phyloP scores from a whole-genome alignment of 2,888 invertebrate genomes.

The Gastracanthus pulcherrimus region DNA sequence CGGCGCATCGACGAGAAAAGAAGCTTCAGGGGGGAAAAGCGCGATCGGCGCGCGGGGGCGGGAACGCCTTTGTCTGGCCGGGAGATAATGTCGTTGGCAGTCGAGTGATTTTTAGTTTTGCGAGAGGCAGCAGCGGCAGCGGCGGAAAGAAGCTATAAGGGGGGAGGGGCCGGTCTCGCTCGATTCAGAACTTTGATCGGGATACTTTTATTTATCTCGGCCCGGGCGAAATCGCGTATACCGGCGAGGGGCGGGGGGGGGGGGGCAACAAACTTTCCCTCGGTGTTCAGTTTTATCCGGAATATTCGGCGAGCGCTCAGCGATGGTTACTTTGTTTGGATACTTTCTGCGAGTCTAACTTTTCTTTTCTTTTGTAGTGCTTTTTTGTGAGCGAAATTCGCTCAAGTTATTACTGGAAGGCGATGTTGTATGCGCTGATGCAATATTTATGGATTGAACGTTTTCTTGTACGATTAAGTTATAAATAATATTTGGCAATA shows the following conservation, averaged over 20 bases:
- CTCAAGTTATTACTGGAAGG: background rate
- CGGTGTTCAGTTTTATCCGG: background rate
- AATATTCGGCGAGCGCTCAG: background rate
- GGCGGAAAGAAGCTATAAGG: conserved; percentile 14
- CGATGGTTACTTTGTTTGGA: background rate
- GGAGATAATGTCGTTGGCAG: conserved; percentile 54
- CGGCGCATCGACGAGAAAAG: no score
- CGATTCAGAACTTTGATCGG: conserved; percentile 55
- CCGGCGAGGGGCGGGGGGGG: no score
- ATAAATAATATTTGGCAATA: no score
- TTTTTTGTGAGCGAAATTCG: background rate
- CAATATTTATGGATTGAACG: no score
- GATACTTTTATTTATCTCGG: conserved; percentile 37
- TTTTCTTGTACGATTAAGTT: no score
- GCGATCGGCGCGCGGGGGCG: conserved; percentile 13
- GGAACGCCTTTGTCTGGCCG: conserved; percentile 31
- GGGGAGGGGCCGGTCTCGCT: no score
- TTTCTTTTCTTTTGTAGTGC: background rate
- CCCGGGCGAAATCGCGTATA: background rate
- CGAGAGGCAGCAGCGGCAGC: no score
- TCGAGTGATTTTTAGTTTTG: conserved; percentile 50
- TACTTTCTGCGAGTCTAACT: no score
- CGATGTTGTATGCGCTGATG: no score
- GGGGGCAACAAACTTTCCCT: conserved; percentile 41
- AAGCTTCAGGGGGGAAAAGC: no score